Evolutionary conservation across 2,797 vertebrate genomes (phyloP).

Genomic region (Argentina silus): DNA sequence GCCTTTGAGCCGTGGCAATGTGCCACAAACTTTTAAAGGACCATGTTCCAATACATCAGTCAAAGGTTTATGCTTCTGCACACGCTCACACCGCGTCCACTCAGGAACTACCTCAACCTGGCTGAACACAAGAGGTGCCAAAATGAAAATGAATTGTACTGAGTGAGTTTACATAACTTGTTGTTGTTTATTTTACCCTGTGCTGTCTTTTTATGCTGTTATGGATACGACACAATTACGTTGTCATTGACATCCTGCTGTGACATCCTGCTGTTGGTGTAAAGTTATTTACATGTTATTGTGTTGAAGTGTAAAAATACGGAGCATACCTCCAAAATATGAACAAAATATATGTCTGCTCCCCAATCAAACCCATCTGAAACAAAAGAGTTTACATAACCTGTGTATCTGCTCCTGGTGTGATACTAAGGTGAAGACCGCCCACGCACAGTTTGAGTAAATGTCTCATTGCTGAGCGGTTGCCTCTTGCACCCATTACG

Average conservation of each 20-base stretch:
- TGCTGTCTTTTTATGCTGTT: no score
- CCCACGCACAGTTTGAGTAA: constrained; percentile 43
- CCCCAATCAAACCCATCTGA: no score
- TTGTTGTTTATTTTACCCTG: no score
- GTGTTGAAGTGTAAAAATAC: no score
- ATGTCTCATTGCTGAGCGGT: constrained; percentile 50
- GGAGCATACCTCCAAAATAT: no score
- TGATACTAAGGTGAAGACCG: constrained; percentile 19
- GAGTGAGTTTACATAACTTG: neutral
- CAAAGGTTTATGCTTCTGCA: constrained; percentile 33
- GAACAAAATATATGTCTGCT: no score
- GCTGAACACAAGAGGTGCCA: constrained; percentile 14
- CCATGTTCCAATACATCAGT: constrained; percentile 37
- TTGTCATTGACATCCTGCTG: no score
- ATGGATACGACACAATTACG: no score
- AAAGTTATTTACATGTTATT: no score
- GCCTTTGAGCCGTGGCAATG: constrained; percentile 52
- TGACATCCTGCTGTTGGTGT: no score
- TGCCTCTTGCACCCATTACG: constrained; percentile 38
- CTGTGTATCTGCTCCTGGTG: constrained; percentile 21
- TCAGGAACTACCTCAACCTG: constrained; percentile 37
- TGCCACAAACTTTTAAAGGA: constrained; percentile 40
- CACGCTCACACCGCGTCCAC: constrained; percentile 37
- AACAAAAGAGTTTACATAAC: neutral
- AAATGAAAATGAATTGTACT: constrained; percentile 15